Conservation (phyloP, 2,113 vertebrate genomes). For the Peromyscus leucopus region DNA sequence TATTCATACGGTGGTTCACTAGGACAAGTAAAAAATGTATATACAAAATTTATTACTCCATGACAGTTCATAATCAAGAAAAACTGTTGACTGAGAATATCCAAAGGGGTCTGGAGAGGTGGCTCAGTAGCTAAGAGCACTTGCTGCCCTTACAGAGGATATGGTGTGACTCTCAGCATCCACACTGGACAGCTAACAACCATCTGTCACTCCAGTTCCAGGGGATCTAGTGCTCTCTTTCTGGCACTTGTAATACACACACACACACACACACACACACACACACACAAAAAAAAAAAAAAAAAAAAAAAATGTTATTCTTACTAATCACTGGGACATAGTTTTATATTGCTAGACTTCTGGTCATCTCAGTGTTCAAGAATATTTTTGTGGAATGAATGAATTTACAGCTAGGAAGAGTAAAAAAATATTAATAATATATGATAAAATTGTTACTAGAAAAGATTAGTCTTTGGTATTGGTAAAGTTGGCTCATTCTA, state of each 20-base stretch:
- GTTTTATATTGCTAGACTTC: not conserved
- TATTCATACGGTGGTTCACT: not conserved
- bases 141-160: not conserved
- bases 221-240: no score
- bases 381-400: conserved; percentile 47
- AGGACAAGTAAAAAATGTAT: not conserved
- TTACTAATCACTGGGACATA: not conserved
- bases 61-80: not conserved
- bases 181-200: no score
- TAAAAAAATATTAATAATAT: not conserved
- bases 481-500: not conserved
- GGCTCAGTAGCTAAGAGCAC: not conserved
- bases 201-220: not conserved
- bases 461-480: not conserved
- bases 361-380: conserved; percentile 52
- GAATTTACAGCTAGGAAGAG: not conserved
- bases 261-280: no score
- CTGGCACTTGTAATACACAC: not conserved
- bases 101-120: not conserved
- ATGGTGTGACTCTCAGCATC: not conserved
- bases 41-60: not conserved
- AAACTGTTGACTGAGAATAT: not conserved
- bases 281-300: no score
- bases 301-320: conserved; percentile 1
- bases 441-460: not conserved